These are phyloP conservation scores for Tiliqua scincoides DNA, from an alignment of 2,113 vertebrate genomes.

Conservation along the genomic window DNA sequence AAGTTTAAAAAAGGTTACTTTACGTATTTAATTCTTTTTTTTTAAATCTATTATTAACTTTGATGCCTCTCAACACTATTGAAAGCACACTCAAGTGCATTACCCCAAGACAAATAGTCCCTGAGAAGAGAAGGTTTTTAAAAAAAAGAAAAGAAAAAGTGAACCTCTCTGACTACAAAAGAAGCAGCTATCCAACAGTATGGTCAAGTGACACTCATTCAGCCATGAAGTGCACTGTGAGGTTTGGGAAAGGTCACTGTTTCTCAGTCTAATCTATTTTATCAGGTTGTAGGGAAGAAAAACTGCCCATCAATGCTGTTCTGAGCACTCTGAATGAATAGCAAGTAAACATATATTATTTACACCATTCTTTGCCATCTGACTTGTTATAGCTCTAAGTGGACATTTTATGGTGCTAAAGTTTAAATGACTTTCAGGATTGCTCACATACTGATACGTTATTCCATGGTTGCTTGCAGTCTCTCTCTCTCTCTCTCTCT, in stretches of 20 bases:
- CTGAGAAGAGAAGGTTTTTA: not conserved
- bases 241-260: not conserved
- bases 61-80: too few relatives aligned
- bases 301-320: too few relatives aligned
- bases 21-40: not conserved
- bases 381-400: too few relatives aligned
- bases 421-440: too few relatives aligned
- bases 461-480: too few relatives aligned
- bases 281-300: not conserved
- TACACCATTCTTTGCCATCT: too few relatives aligned
- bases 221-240: not conserved
- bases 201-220: not conserved
- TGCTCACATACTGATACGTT: too few relatives aligned
- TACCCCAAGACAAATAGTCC: not conserved
- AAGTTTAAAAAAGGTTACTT: constrained; percentile 72
- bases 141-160: not conserved
- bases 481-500: too few relatives aligned
- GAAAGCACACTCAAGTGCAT: not conserved
- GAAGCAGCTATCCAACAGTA: not conserved
- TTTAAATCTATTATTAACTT: not conserved
- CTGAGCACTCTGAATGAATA: too few relatives aligned
- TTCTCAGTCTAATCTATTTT: not conserved
- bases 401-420: too few relatives aligned
- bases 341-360: too few relatives aligned
- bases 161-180: not conserved